Base-by-base conservation (phyloP, 2,113 vertebrate genomes). In the Scolopax mira region DNA sequence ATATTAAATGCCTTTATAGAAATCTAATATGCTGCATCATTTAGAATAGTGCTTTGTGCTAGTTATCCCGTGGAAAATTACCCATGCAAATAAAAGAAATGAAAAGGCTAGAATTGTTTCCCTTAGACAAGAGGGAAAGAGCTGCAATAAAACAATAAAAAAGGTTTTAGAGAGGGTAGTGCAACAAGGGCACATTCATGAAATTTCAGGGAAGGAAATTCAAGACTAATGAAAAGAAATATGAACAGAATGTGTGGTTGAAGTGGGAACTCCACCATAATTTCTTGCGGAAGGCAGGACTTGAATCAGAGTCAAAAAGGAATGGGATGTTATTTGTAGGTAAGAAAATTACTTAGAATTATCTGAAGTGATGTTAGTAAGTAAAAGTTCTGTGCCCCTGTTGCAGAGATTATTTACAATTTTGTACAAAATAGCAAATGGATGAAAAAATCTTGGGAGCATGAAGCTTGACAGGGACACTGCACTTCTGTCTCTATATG, bases 141-240 rank as follows among this genome's bases (percentile, higher is more conserved):
- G 11, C 27, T 82, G 54, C 60, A 72, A 85, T 44, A 79, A 62
- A 92, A 75, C 35, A 82, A 52, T 30, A 46, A 74, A 90, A 79
- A 75, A 41, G 27, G 13, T 75, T 91, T 82, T 62, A 44, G 66
- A 91, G 66, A 79, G 62, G 62, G 44, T 73, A 90, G 37, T 41
- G 31, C 31, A 88, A 61, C 31, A 72, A 81, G 64, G 70, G 37
- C 73, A 77, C 18, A 42, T 92, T 82, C 31, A 93, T 77, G 78
- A 89, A 77, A 79, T 93, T 85, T 85, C 74, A 89, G 85, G 71
- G n/a, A 73, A 79, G 30, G 30, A 85, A 87, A 85, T 79, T 89
- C 48, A 91, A 78, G 93, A 89, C 39, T 66, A 71, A 73, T 91
- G 69, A 82, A 85, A 95, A 93, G 69, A 91, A 94, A 95, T 79